A percentile compares a stretch with the other conserved stretches of the same genome.
Conservation (phyloP, 2,888 invertebrate species). For the Ectobius pallidus region DNA sequence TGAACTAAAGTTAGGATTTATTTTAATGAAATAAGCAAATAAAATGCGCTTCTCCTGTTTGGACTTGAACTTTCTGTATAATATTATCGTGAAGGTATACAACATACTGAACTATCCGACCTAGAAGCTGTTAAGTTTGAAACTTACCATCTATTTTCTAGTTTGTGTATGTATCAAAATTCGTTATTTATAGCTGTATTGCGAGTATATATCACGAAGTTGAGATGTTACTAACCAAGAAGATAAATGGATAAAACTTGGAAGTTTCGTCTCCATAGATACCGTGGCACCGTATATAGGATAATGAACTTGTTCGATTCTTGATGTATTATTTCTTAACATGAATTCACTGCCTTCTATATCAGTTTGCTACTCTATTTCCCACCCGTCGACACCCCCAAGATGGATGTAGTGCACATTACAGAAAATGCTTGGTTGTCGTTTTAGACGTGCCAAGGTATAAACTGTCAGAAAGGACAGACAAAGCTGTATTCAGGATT, state of each 20-base stretch:
- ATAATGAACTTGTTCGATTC: constrained; percentile 11
- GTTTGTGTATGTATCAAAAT: too few species aligned
- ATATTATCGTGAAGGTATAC: too few species aligned
- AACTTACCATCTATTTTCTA: too few species aligned
- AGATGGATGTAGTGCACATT: constrained; percentile 5
- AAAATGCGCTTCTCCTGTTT: too few species aligned
- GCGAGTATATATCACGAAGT: too few species aligned
- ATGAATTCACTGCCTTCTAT: not conserved
- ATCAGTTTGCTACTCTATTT: constrained; percentile 13
- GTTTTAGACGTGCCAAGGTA: not conserved
- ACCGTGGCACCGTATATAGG: not conserved
- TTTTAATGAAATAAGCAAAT: too few species aligned
- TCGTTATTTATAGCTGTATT: too few species aligned
- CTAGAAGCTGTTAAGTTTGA: too few species aligned
- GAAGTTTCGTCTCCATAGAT: not conserved
- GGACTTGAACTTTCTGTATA: too few species aligned
- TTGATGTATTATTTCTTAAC: constrained; percentile 4
- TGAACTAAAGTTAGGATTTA: too few species aligned
- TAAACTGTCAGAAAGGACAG: constrained; percentile 22
- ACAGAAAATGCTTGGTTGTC: not conserved
- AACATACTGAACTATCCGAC: too few species aligned
- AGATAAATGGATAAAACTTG: constrained; percentile 5
- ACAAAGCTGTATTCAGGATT: constrained; percentile 4
- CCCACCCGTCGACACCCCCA: constrained; percentile 14
- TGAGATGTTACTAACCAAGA: not conserved